Evolutionary conservation across 1,140 invertebrate species (phyloP).

Genomic region (Plectus sambesii): DNA sequence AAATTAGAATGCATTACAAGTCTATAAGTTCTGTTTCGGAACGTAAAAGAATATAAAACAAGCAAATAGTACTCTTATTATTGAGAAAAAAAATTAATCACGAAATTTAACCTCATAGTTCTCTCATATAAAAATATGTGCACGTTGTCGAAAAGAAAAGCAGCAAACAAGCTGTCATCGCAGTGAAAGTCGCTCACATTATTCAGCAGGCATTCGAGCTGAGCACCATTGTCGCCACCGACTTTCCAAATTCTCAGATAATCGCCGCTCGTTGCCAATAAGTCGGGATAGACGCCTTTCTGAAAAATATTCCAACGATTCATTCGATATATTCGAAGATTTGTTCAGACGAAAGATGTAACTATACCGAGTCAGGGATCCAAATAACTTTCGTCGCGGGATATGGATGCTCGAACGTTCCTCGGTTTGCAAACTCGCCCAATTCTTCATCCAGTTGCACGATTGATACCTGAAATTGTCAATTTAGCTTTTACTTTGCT

Average conservation of each 20-base stretch:
- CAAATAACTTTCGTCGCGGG: slow-evolving; percentile 99
- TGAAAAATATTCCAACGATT: slow-evolving; percentile 34
- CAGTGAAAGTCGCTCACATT: slow-evolving; percentile 66
- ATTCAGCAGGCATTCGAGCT: slow-evolving; percentile 83
- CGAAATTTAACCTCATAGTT: slow-evolving; percentile 7
- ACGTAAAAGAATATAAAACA: slow-evolving; percentile 1
- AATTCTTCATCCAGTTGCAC: slow-evolving; percentile 94
- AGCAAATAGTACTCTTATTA: slow-evolving; percentile 7
- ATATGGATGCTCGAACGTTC: slow-evolving; percentile 98
- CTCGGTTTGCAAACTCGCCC: slow-evolving; percentile 88
- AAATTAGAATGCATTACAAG: slow-evolving; percentile 14
- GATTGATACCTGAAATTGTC: slow-evolving; percentile 52
- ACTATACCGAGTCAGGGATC: slow-evolving; percentile 75
- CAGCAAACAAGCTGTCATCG: neutral
- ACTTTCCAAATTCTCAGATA: slow-evolving; percentile 92
- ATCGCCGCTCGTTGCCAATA: slow-evolving; percentile 81
- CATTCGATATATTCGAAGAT: slow-evolving; percentile 32
- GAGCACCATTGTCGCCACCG: slow-evolving; percentile 54
- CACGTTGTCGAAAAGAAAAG: neutral
- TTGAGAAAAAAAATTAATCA: slow-evolving; percentile 16
- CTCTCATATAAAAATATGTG: slow-evolving; percentile 18
- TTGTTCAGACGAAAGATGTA: neutral
- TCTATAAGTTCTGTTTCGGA: slow-evolving; percentile 8
- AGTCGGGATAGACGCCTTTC: slow-evolving; percentile 85
- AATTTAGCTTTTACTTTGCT: neutral